Base-by-base conservation (phyloP, 1,140 invertebrate species). In the Dryas iulia region DNA sequence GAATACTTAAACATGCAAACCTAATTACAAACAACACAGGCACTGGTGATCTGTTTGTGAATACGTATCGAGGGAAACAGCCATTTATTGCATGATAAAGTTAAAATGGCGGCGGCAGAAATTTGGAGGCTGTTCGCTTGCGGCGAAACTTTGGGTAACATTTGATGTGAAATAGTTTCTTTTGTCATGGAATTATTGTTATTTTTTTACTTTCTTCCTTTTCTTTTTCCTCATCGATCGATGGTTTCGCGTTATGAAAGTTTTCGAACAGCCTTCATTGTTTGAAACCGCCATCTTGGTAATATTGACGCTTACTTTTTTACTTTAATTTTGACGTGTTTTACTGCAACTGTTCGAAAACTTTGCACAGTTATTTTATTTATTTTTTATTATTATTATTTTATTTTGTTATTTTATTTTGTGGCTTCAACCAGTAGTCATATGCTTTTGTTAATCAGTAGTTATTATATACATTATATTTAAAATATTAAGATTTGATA, bases 261-360 rank as follows among this genome's bases (percentile, higher is more conserved):
- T 94, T 95, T 94, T 94, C 94, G 94, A 95, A 94, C 94, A 94
- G 94, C 93, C 94, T 93, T 93, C 93, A 93, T 88, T 91, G 86
- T 90, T 89, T 92, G 90, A 85, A 89, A 92, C 92, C 92, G 93
- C 91, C 84, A 89, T 90, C 86, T 85, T 84, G 74, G 76, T 72
- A 78, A 56, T 26, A 31, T 59, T 77, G 66, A 75, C 78, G 79
- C 80, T 82, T 81, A 62, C 79, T 79, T 70, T 84, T 73, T 76
- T 70, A 74, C 76, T 83, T 69, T 80, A 79, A 76, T 86, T 81
- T 87, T 82, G 76, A 72, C 76, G 73, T 84, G 74, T 86, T 91
- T 82, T 85, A 75, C 70, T 86, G 86, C 85, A 83, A 88, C 90
- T 93, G 92, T 94, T 94, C 93, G 93, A 94, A 94, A 94, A 94